Evolutionary conservation across 2,113 vertebrate species (phyloP), one percentile per base, ranked within the genome.

Genomic region (Sinosuthora webbiana): DNA sequence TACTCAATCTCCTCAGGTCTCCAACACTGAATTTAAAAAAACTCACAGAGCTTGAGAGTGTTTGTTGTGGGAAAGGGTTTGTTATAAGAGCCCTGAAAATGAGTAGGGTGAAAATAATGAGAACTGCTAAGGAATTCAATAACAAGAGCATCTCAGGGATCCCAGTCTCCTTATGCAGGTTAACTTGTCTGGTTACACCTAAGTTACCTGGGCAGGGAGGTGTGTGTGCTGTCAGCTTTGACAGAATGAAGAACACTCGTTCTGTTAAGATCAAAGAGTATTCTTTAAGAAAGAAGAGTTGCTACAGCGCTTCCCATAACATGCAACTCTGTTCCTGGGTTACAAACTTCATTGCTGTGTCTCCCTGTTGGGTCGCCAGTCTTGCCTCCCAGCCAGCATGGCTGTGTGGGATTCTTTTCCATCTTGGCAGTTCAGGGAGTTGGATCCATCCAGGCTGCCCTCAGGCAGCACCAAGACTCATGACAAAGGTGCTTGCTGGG

Each of bases 371-470:
- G 6, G 31, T 42, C 0, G 0, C 18, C 27, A 19, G 20, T 30
- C 24, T 56, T 35, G 17, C 12, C 71, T 27, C 39, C 57, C 53
- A 80, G 45, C 37, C 21, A 39, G 50, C 39, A 5, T 0, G 1
- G 76, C 28, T 13, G 4, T 0, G 1, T 22, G 17, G 31, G 33
- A 69, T 71, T 67, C 56, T 3, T 33, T 47, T 64, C 41, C 15
- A 28, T 17, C 45, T 74, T 1, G 0, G 9, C 31, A n/a, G 35
- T 41, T 24, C 0, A 1, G 31, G 41, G 10, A 89, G 24, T 2
- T 22, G 0, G 9, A 37, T 75, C 47, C 42, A 50, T 24, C 70
- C 31, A 11, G 0, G 24, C 63, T 79, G 53, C 50, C 27, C 55
- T 37, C 39, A 49, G 35, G 62, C 56, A 76, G 53, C 53, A 56